Percentiles rank a stretch among this genome's conserved stretches.
These are phyloP conservation scores for Hoplostethus mediterraneus DNA, from an alignment of 2,797 vertebrate species.

Conservation along the genomic window DNA sequence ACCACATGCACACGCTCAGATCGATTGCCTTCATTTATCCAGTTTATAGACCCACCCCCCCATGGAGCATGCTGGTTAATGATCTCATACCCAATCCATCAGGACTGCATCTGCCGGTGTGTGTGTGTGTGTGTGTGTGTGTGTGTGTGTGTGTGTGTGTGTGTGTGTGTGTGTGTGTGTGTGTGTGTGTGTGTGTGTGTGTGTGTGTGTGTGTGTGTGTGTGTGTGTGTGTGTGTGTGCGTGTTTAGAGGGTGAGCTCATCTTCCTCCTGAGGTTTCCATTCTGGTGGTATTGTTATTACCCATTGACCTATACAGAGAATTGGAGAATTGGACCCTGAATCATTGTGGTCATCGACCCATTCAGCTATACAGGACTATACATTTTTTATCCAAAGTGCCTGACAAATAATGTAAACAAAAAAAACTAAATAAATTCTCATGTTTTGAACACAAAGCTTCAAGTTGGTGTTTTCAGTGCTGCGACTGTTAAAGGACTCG, in stretches of 20 bases:
- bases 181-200: constrained; percentile 25
- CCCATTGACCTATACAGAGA: not conserved
- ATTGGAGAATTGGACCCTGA: not conserved
- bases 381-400: not conserved
- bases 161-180: constrained; percentile 27
- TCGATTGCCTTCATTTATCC: constrained; percentile 23
- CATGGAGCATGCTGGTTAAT: constrained; percentile 32
- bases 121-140: constrained; percentile 29
- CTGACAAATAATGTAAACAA: not conserved
- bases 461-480: too few species aligned
- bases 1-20: not conserved
- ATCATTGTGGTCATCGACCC: too few species aligned
- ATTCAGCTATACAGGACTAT: not conserved
- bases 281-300: not conserved
- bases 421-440: too few species aligned
- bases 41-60: constrained; percentile 39
- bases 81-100: constrained; percentile 54
- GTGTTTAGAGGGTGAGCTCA: constrained; percentile 5
- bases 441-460: too few species aligned
- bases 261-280: constrained; percentile 2
- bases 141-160: constrained; percentile 25
- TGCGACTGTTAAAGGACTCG: too few species aligned
- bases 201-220: constrained; percentile 29
- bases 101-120: constrained; percentile 35
- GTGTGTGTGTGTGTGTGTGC: constrained; percentile 26